phyloP scores from a whole-genome alignment of 2,113 vertebrate species.

The Scytalopus superciliaris region DNA sequence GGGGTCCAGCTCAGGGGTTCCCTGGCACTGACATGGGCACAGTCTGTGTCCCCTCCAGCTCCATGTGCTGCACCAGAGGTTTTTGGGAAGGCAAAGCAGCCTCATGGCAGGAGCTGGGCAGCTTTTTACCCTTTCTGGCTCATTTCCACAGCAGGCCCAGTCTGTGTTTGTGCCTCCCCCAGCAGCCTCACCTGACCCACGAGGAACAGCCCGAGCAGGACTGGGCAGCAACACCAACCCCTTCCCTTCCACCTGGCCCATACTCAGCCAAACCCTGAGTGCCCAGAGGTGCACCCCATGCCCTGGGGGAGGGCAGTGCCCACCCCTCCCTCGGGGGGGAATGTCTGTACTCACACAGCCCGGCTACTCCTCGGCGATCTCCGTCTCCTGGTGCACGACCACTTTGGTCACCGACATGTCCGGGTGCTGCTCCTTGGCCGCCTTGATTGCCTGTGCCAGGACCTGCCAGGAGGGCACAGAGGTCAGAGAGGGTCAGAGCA shows the following conservation, averaged over 20 bases:
- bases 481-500: not conserved
- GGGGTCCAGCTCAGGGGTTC: not conserved
- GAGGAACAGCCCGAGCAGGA: not conserved
- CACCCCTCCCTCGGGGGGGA: accelerated
- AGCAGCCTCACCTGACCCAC: not conserved
- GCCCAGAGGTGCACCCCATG: not conserved
- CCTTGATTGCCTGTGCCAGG: constrained; percentile 94
- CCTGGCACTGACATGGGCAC: not conserved
- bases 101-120: not conserved
- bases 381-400: constrained; percentile 97
- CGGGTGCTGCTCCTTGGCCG: constrained; percentile 96
- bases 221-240: not conserved
- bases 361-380: constrained; percentile 88
- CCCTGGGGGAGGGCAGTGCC: too few species aligned
- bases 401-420: constrained; percentile 99
- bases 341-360: constrained; percentile 19
- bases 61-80: accelerated
- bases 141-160: not conserved
- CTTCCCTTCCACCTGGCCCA: not conserved
- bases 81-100: not conserved
- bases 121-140: not conserved
- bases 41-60: not conserved
- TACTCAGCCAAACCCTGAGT: not conserved
- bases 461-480: constrained; percentile 72
- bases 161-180: not conserved